Conservation (phyloP, 2,888 invertebrate genomes). For the Hypena proboscidalis region DNA sequence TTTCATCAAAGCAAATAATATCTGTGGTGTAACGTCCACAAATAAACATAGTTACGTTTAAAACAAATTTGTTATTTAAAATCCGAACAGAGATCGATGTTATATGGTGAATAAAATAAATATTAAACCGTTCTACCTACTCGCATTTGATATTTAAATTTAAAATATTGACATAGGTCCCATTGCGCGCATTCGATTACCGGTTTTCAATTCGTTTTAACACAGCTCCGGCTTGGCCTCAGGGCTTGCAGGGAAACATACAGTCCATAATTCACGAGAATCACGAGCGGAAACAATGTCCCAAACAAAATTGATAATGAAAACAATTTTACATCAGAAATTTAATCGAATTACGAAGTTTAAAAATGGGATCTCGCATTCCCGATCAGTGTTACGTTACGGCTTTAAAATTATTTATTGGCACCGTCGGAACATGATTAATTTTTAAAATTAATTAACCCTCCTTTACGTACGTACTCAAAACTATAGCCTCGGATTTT, state of each 20-base stretch:
- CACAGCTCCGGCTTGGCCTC: slow-evolving; percentile 68
- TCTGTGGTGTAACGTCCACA: slow-evolving; percentile 15
- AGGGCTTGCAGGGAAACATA: slow-evolving; percentile 75
- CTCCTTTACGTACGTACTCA: slow-evolving; percentile 41
- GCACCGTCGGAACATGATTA: slow-evolving; percentile 40
- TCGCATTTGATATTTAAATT: slow-evolving; percentile 78
- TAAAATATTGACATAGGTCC: slow-evolving; percentile 82
- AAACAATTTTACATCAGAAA: slow-evolving; percentile 78
- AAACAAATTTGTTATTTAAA: slow-evolving; percentile 52
- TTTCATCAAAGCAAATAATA: slow-evolving; percentile 17
- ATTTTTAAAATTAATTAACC: slow-evolving; percentile 49
- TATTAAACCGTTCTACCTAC: slow-evolving; percentile 60
- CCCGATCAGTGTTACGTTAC: slow-evolving; percentile 50
- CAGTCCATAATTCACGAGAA: slow-evolving; percentile 80
- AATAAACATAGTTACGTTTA: slow-evolving; percentile 36
- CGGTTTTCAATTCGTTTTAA: slow-evolving; percentile 83
- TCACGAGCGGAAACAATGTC: slow-evolving; percentile 75
- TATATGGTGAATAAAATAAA: slow-evolving; percentile 66
- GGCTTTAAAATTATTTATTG: slow-evolving; percentile 49
- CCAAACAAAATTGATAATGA: slow-evolving; percentile 78
- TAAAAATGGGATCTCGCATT: slow-evolving; percentile 59
- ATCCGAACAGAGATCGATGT: slow-evolving; percentile 62
- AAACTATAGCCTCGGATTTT: slow-evolving; percentile 61
- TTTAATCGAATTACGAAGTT: slow-evolving; percentile 72
- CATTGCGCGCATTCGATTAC: slow-evolving; percentile 82